Base-by-base conservation (phyloP, 2,888 invertebrate genomes). In the Melinopterus prodromus region DNA sequence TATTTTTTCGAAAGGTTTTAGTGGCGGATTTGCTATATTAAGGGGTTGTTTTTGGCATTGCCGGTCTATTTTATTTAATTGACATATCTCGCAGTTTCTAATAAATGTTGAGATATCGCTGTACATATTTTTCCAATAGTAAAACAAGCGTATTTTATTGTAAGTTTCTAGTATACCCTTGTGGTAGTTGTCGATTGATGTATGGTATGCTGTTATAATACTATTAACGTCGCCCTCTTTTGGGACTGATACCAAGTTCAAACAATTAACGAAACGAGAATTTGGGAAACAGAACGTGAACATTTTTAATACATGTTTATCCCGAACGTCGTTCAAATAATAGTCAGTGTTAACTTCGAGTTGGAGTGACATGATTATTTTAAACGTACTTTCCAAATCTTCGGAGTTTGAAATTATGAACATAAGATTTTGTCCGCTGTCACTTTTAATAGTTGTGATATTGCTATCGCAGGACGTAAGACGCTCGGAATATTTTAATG, bases 101-200 rank as follows among this genome's bases (percentile, higher is more conserved):
- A 76, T 76, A 37, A 37, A 76, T 37, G 16, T 38, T 14, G 69
- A 69, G 16, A 76, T 26, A 16, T 76, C 76, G 69, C 69, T 76
- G 26, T 76, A 69, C 53, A 69, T 69, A 53, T 76, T 76, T 14
- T 76, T 15, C 76, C 76, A 76, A 16, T 16, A 76, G 26, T 53
- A 76, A 69, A 16, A 16, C 12, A 16, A 16, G 7, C n/a, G 53
- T 6, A 76, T 16, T 69, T 38, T 69, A 53, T 76, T 76, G 16
- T 69, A 76, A 6, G 69, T 53, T 15, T 76, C 76, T 12, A 69
- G 37, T 16, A 53, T 76, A 12, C 76, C 53, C 9, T 69, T 15
- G 76, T 53, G 76, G 16, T 76, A 69, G 16, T 69, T 69, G 9
- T 15, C 16, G 7, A 53, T 53, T 53, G 53, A 53, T 53, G 53